phyloP scores from a whole-genome alignment of 2,888 invertebrate species.

The Aporophyla nigra region DNA sequence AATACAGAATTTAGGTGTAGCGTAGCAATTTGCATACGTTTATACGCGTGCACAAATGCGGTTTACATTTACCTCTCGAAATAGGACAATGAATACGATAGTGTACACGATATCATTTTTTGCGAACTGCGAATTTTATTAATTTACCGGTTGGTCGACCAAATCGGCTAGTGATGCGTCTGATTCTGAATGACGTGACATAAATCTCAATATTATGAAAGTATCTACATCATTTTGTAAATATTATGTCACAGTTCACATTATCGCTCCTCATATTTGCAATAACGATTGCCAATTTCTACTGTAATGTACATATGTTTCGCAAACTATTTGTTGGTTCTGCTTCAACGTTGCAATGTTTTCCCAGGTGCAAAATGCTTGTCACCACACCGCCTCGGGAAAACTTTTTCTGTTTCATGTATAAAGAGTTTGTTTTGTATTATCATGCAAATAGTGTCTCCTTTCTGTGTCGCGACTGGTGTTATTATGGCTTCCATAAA shows the following conservation, averaged over 20 bases:
- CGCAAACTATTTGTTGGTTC: constrained; percentile 47
- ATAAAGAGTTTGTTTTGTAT: constrained; percentile 48
- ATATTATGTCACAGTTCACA: constrained; percentile 39
- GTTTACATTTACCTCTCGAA: constrained; percentile 55
- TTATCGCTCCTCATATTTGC: constrained; percentile 43
- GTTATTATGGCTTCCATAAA: constrained; percentile 44
- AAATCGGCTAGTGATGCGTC: constrained; percentile 29
- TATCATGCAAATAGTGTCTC: constrained; percentile 59
- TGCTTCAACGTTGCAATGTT: constrained; percentile 48
- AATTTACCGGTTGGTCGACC: constrained; percentile 22
- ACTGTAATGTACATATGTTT: constrained; percentile 50
- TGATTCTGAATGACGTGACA: constrained; percentile 14
- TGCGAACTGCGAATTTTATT: constrained; percentile 31
- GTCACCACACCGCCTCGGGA: constrained; percentile 38
- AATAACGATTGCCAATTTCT: constrained; percentile 48
- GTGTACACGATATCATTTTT: constrained; percentile 44
- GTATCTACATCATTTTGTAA: constrained; percentile 13
- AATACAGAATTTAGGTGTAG: constrained; percentile 33
- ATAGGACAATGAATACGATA: constrained; percentile 57
- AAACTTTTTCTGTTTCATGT: constrained; percentile 46
- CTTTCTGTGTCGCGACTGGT: constrained; percentile 34
- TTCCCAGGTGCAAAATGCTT: constrained; percentile 59
- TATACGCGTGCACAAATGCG: constrained; percentile 52
- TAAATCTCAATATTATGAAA: constrained; percentile 34
- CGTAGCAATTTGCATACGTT: constrained; percentile 46